Evolutionary conservation across 2,888 invertebrate genomes (phyloP).

Genomic region (Agrochola lychnidis): DNA sequence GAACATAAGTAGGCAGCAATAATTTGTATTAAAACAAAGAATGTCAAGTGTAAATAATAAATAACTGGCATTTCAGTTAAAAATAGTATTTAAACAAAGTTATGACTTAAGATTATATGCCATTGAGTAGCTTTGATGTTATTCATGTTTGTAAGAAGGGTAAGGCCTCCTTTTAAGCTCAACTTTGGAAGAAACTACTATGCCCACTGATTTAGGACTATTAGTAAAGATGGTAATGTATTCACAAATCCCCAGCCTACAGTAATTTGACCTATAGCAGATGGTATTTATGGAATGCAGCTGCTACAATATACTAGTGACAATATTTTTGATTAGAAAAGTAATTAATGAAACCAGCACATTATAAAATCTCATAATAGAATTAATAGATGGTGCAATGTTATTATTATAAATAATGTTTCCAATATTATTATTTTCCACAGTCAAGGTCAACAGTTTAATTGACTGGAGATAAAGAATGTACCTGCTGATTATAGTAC

Average conservation of each 20-base stretch:
- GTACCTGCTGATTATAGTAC: slow-evolving; percentile 9
- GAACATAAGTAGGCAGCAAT: background rate
- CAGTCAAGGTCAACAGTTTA: slow-evolving; percentile 7
- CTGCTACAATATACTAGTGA: background rate
- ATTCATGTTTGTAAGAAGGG: background rate
- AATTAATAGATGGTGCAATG: background rate
- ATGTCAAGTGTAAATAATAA: background rate
- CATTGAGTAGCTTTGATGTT: background rate
- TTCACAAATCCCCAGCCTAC: too few relatives aligned
- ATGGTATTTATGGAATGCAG: background rate
- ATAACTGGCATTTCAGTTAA: background rate
- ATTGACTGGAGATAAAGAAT: slow-evolving; percentile 17
- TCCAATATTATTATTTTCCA: background rate
- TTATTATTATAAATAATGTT: background rate
- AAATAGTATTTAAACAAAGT: background rate
- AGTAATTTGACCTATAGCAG: background rate
- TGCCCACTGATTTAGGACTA: background rate
- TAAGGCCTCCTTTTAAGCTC: background rate
- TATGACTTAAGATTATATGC: background rate
- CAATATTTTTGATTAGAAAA: background rate
- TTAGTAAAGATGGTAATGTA: background rate
- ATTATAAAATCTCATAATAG: background rate
- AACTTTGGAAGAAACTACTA: background rate
- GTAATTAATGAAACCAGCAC: background rate
- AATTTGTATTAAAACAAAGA: background rate